Evolutionary conservation across 2,888 invertebrate species (phyloP).

Genomic region (Oligia strigilis): DNA sequence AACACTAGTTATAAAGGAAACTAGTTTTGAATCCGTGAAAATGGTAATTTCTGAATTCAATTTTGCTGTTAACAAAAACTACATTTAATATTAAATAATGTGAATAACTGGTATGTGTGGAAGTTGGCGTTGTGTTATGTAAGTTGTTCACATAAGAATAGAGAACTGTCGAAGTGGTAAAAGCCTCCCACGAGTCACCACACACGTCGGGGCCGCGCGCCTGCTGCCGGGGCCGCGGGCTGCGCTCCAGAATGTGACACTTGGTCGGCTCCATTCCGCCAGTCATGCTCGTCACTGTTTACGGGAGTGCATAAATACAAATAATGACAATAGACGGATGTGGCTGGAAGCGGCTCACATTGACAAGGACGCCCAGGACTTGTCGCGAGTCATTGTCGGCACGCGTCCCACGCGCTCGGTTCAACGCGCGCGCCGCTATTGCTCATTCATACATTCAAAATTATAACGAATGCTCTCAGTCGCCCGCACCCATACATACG

Average conservation of each 20-base stretch:
- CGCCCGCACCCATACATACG: conserved; percentile 89
- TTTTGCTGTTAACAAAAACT: conserved; percentile 59
- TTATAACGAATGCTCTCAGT: conserved; percentile 87
- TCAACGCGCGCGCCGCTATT: conserved; percentile 84
- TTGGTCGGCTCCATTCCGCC: conserved; percentile 66
- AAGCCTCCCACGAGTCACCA: conserved; percentile 80
- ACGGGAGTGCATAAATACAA: conserved; percentile 88
- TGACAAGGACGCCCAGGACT: conserved; percentile 91
- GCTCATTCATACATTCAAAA: conserved; percentile 91
- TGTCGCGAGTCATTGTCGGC: conserved; percentile 88
- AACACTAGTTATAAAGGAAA: conserved; percentile 79
- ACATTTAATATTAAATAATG: conserved; percentile 54
- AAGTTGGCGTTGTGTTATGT: conserved; percentile 59
- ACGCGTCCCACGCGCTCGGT: conserved; percentile 86
- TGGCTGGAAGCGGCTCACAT: conserved; percentile 90
- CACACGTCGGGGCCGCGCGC: conserved; percentile 73
- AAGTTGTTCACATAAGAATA: conserved; percentile 61
- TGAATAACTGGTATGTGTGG: conserved; percentile 64
- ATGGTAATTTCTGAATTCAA: conserved; percentile 74
- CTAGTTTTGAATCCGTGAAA: conserved; percentile 80
- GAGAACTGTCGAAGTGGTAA: conserved; percentile 68
- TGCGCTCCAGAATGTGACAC: conserved; percentile 60
- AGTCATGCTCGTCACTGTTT: conserved; percentile 84
- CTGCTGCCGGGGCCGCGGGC: conserved; percentile 26
- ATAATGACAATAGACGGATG: conserved; percentile 90